Conservation (phyloP, 2,113 vertebrate genomes). For the Coturnix japonica region DNA sequence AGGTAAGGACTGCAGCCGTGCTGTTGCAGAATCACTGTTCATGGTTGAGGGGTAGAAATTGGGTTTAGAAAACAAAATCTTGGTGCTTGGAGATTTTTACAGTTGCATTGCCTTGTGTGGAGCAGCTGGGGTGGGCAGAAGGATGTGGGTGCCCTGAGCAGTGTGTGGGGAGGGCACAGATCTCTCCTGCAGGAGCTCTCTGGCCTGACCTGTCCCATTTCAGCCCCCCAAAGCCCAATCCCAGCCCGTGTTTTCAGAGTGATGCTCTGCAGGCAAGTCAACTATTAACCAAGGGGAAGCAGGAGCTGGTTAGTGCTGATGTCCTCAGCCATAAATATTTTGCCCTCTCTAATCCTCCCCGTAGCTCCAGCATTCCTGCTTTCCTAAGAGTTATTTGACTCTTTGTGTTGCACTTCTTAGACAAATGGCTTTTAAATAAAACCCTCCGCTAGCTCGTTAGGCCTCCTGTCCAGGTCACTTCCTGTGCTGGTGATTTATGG, state of each 20-base stretch:
- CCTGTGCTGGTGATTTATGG: conserved; percentile 34
- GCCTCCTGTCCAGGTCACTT: conserved; percentile 52
- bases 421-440: conserved; percentile 57
- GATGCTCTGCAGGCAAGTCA: neutral
- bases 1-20: conserved; percentile 29
- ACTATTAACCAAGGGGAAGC: neutral
- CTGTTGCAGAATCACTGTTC: neutral
- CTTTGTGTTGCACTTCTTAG: conserved; percentile 18
- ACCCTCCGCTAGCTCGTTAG: conserved; percentile 25
- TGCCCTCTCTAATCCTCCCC: neutral
- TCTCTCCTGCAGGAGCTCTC: neutral
- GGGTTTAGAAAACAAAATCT: neutral
- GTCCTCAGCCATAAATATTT: neutral
- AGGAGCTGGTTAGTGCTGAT: neutral
- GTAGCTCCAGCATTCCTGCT: conserved; percentile 13
- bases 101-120: no score
- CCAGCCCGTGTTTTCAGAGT: neutral
- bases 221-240: neutral
- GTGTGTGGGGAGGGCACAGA: no score
- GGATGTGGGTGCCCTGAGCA: neutral
- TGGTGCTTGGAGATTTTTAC: neutral
- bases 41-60: neutral
- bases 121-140: neutral
- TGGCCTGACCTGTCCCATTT: neutral
- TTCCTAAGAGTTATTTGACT: conserved; percentile 60